These are phyloP conservation scores for Paelopatides confundens DNA, from an alignment of 53 echinoderm and acorn worm genomes.

Conservation along the genomic window DNA sequence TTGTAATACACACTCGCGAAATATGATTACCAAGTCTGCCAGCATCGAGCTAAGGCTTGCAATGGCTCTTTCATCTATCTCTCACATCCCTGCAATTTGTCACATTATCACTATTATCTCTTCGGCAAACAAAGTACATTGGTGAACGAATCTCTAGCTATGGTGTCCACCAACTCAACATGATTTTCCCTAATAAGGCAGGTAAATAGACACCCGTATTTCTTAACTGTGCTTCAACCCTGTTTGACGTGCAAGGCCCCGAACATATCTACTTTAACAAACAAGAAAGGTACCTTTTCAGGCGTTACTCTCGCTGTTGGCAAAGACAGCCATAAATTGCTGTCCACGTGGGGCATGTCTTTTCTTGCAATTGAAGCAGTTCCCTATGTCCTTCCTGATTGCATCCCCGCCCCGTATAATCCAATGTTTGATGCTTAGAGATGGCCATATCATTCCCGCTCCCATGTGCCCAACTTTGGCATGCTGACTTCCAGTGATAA, in stretches of 20 bases:
- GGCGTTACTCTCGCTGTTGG: conserved; percentile 62
- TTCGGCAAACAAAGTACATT: conserved; percentile 46
- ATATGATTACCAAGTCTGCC: not conserved
- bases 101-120: conserved; percentile 73
- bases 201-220: conserved; percentile 65
- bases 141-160: conserved; percentile 75
- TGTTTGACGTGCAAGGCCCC: conserved; percentile 50
- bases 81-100: conserved; percentile 59
- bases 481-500: conserved; percentile 63
- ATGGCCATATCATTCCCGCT: conserved; percentile 63
- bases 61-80: conserved; percentile 49
- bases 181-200: conserved; percentile 70
- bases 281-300: no score
- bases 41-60: conserved; percentile 11
- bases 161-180: conserved; percentile 58
- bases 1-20: conserved; percentile 2
- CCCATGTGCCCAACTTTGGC: conserved; percentile 58
- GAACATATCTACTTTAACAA: conserved; percentile 64
- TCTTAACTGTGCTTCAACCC: conserved; percentile 48
- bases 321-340: conserved; percentile 63
- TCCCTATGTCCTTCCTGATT: conserved; percentile 32
- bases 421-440: conserved; percentile 55
- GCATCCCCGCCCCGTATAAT: conserved; percentile 24
- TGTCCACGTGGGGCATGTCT: not conserved
- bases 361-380: conserved; percentile 53